phyloP scores from a whole-genome alignment of 2,113 vertebrate genomes.

The Lophius piscatorius region DNA sequence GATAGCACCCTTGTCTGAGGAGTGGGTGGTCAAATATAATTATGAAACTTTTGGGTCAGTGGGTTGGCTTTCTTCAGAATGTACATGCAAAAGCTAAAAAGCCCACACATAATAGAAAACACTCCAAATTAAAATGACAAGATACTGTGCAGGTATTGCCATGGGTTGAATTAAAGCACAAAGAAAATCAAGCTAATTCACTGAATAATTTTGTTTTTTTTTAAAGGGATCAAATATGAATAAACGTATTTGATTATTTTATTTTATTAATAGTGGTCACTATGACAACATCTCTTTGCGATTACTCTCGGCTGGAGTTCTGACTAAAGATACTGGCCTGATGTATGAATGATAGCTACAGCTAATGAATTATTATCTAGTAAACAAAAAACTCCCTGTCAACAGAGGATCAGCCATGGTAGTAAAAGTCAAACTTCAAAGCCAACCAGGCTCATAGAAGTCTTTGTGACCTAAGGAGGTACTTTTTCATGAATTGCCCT shows the following conservation, averaged over 20 bases:
- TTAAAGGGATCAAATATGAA: no score
- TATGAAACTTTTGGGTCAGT: conserved; percentile 43
- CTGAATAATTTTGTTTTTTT: no score
- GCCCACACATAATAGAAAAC: conserved; percentile 1
- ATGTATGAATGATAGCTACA: no score
- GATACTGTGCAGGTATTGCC: no score
- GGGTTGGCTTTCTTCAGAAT: conserved; percentile 31
- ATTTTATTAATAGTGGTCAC: conserved; percentile 8
- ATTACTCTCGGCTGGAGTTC: no score
- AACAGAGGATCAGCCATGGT: no score
- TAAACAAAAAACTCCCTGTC: conserved; percentile 3
- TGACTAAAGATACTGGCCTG: no score
- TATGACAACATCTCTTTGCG: conserved; percentile 1
- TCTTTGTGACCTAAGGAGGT: background rate
- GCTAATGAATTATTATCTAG: background rate
- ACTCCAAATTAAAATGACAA: background rate
- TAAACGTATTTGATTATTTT: no score
- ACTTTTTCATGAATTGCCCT: background rate
- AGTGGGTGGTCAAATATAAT: conserved; percentile 45
- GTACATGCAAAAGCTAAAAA: background rate
- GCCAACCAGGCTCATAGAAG: no score
- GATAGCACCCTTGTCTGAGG: background rate
- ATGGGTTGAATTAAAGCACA: no score
- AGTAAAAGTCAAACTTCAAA: no score
- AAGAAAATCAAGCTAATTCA: no score